Evolutionary conservation across 2,113 vertebrate genomes (phyloP).

Genomic region (Ophiodon elongatus): DNA sequence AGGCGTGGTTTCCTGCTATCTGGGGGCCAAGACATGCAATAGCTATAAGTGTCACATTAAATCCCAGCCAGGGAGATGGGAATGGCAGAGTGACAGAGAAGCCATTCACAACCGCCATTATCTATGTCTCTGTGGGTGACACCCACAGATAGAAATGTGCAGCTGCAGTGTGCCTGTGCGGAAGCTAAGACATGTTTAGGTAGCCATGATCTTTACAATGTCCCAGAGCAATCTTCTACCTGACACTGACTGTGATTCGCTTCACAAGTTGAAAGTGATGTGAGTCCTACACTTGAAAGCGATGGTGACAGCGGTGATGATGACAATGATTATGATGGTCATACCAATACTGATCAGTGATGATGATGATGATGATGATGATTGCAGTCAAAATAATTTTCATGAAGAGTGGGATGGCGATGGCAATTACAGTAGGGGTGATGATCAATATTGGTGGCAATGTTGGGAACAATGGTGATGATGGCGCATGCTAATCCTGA

Average conservation of each 20-base stretch:
- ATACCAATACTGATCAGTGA: slow-evolving; percentile 34
- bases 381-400: slow-evolving; percentile 22
- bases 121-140: slow-evolving; percentile 74
- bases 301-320: background rate
- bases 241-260: slow-evolving; percentile 53
- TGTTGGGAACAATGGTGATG: background rate
- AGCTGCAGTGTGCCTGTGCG: slow-evolving; percentile 52
- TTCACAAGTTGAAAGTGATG: slow-evolving; percentile 57
- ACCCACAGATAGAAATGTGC: slow-evolving; percentile 73
- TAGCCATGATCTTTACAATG: slow-evolving; percentile 67
- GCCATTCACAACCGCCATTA: slow-evolving; percentile 73
- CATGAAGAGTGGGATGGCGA: slow-evolving; percentile 9
- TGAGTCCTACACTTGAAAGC: slow-evolving; percentile 32
- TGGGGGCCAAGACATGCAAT: slow-evolving; percentile 75
- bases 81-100: slow-evolving; percentile 76
- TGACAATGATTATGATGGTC: slow-evolving; percentile 20
- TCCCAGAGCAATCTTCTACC: slow-evolving; percentile 68
- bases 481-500: slow-evolving; percentile 6
- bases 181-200: slow-evolving; percentile 62
- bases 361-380: slow-evolving; percentile 18
- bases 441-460: slow-evolving; percentile 24
- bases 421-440: slow-evolving; percentile 6
- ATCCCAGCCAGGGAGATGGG: slow-evolving; percentile 72
- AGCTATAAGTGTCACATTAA: slow-evolving; percentile 83
- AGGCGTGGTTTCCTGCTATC: slow-evolving; percentile 73